A percentile compares a stretch with the other conserved stretches of the same genome.
These are phyloP conservation scores for Macrobrachium rosenbergii DNA, from an alignment of 1,140 invertebrate genomes.

Conservation along the genomic window DNA sequence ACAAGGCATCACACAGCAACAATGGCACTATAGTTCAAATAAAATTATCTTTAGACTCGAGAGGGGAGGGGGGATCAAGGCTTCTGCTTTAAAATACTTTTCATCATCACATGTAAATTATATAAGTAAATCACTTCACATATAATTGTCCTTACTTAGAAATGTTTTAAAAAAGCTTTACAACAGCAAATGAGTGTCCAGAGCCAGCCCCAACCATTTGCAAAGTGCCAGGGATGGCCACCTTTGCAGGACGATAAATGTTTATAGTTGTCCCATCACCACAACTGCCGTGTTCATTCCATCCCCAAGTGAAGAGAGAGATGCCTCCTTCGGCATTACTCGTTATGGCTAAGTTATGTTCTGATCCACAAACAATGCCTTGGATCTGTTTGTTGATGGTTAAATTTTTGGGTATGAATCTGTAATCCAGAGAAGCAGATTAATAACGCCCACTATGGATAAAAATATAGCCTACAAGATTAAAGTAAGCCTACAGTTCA, in stretches of 20 bases:
- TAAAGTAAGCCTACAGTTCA: no score
- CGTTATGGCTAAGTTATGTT: conserved; percentile 79
- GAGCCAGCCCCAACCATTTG: conserved; percentile 61
- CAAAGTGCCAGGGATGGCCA: conserved; percentile 68
- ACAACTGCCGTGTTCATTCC: conserved; percentile 92
- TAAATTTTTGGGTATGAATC: conserved; percentile 61
- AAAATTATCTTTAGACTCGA: no score
- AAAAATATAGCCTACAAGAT: neutral
- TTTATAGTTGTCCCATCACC: conserved; percentile 79
- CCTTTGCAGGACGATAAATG: conserved; percentile 72
- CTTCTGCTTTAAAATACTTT: no score
- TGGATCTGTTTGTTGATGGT: conserved; percentile 45
- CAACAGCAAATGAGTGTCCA: conserved; percentile 65
- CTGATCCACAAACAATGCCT: conserved; percentile 79
- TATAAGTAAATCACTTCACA: no score
- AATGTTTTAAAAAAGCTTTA: conserved; percentile 45
- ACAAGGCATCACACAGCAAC: no score
- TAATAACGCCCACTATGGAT: no score
- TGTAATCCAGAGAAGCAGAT: conserved; percentile 8
- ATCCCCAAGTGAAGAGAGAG: conserved; percentile 84
- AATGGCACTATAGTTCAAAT: no score
- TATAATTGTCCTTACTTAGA: no score
- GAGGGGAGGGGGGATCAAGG: no score
- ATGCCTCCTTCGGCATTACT: conserved; percentile 73
- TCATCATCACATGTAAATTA: no score